A percentile compares a stretch with the other conserved stretches of the same genome.
phyloP scores from a whole-genome alignment of 2,888 invertebrate species.

The Trissolcus brochymenae region DNA sequence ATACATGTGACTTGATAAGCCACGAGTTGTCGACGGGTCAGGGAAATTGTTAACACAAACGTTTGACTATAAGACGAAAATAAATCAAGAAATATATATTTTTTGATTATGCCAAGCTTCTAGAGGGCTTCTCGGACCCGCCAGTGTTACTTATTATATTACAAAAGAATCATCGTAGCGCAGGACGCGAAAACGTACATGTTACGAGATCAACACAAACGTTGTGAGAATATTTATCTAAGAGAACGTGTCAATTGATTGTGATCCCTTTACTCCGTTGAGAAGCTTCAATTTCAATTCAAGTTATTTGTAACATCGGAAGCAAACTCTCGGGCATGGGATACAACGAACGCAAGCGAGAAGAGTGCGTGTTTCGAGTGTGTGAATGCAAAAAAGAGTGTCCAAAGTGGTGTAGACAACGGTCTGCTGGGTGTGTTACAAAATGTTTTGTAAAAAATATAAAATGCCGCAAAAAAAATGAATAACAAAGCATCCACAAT shows the following conservation, averaged over 20 bases:
- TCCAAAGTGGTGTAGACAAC: slow-evolving; percentile 7
- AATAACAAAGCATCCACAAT: slow-evolving; percentile 4
- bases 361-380: slow-evolving; percentile 29
- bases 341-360: slow-evolving; percentile 47
- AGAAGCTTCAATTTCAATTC: not conserved
- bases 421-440: slow-evolving; percentile 27
- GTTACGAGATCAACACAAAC: slow-evolving; percentile 10
- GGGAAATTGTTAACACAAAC: no score
- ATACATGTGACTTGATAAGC: no score
- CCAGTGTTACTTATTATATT: slow-evolving; percentile 9
- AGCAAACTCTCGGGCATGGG: slow-evolving; percentile 27
- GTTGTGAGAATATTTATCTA: slow-evolving; percentile 5
- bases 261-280: no score
- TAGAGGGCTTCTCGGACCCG: not conserved
- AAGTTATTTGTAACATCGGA: slow-evolving; percentile 45
- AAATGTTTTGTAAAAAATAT: slow-evolving; percentile 45
- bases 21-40: slow-evolving; percentile 1
- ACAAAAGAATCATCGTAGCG: slow-evolving; percentile 3
- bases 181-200: slow-evolving; percentile 10
- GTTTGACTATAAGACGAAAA: no score
- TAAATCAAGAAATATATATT: no score
- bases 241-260: not conserved
- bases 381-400: slow-evolving; percentile 37
- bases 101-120: no score
- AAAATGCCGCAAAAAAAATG: slow-evolving; percentile 12